A percentile compares a stretch with the other conserved stretches of the same genome.
phyloP scores from a whole-genome alignment of 2,113 vertebrate species.

The Butorides virescens region DNA sequence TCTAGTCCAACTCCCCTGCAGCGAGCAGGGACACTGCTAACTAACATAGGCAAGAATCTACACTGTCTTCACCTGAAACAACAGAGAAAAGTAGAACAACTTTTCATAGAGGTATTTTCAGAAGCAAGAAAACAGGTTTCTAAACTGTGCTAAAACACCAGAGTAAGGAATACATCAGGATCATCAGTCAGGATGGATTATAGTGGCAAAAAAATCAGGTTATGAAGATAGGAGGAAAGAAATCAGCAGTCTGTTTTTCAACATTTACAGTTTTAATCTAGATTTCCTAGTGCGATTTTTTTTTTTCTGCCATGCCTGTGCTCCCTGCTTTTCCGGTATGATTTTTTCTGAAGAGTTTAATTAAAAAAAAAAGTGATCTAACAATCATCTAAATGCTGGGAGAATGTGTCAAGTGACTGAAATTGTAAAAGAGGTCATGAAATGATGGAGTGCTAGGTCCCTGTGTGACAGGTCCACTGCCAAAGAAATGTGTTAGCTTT shows the following conservation, averaged over 20 bases:
- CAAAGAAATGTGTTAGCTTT: neutral
- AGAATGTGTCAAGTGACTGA: neutral
- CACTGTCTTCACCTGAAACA: neutral
- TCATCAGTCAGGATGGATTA: neutral
- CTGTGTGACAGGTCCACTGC: neutral
- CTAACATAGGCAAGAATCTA: neutral
- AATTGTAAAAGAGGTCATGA: neutral
- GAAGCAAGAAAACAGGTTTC: neutral
- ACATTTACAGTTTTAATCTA: neutral
- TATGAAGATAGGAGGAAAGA: neutral
- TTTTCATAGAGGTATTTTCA: neutral
- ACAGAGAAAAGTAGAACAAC: neutral
- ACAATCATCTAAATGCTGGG: neutral
- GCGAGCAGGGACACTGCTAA: too few species aligned
- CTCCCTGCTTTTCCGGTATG: neutral
- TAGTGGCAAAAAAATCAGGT: neutral
- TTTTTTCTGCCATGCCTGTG: neutral
- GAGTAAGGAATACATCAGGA: neutral
- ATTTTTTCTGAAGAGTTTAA: neutral
- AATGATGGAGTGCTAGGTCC: neutral
- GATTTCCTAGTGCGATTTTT: neutral
- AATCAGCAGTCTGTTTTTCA: neutral
- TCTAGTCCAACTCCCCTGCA: too few species aligned
- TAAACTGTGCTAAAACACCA: neutral
- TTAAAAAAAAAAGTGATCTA: neutral